Evolutionary conservation across 2,888 invertebrate species (phyloP).

Genomic region (Euplexia lucipara): DNA sequence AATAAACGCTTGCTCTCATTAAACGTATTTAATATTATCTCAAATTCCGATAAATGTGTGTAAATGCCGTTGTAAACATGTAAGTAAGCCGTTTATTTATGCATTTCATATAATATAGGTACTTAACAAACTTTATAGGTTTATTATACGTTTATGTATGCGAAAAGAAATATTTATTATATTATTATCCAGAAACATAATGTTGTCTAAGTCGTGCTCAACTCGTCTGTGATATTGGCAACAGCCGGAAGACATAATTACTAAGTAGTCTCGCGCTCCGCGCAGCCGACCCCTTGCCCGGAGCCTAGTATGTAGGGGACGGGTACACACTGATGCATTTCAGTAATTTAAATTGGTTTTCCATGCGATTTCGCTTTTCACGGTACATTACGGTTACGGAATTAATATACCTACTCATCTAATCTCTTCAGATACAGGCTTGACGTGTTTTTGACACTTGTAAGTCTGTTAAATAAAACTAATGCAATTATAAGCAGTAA

Average conservation of each 20-base stretch:
- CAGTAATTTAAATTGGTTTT: constrained; percentile 52
- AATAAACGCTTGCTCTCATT: constrained; percentile 1
- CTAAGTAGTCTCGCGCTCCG: constrained; percentile 45
- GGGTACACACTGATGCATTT: constrained; percentile 38
- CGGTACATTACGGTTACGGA: constrained; percentile 33
- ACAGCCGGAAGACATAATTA: constrained; percentile 56
- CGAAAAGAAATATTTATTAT: constrained; percentile 28
- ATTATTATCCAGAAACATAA: constrained; percentile 35
- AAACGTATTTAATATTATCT: constrained; percentile 4
- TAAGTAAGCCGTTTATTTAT: not conserved
- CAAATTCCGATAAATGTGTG: not conserved
- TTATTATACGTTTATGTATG: not conserved
- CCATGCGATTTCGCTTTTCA: constrained; percentile 41
- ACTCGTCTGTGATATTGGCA: constrained; percentile 44
- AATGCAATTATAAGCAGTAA: too few species aligned
- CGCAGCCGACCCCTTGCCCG: constrained; percentile 26
- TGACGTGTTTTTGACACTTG: not conserved
- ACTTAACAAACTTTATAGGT: not conserved
- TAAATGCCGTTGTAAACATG: not conserved
- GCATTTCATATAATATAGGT: not conserved
- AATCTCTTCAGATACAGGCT: not conserved
- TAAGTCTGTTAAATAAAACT: too few species aligned
- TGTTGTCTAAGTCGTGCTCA: constrained; percentile 43
- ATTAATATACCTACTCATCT: constrained; percentile 16
- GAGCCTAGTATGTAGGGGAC: constrained; percentile 26